Conservation (phyloP, 2,113 vertebrate species). For the Epinephelus fuscoguttatus region DNA sequence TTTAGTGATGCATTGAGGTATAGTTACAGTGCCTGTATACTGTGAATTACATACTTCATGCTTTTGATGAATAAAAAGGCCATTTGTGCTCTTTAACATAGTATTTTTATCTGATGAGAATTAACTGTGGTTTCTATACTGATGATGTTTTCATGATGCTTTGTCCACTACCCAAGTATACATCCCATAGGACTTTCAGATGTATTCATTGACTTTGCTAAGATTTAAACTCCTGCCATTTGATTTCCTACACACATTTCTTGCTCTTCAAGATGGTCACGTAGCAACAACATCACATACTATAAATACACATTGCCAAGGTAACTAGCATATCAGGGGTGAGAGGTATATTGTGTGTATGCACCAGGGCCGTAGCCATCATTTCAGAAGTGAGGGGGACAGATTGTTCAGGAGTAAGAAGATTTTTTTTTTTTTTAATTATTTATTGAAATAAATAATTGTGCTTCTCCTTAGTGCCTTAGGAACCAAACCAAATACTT, state of each 20-base stretch:
- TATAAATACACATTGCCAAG: slow-evolving; percentile 51
- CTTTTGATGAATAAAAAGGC: background rate
- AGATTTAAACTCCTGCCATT: background rate
- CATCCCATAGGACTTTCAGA: background rate
- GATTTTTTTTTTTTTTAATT: no score
- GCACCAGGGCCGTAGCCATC: background rate
- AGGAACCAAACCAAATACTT: no score
- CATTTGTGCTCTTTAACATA: background rate
- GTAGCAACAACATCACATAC: background rate
- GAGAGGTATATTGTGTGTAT: slow-evolving; percentile 15
- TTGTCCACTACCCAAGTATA: background rate
- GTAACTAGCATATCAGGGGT: slow-evolving; percentile 23
- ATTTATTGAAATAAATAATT: no score
- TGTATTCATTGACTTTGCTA: background rate
- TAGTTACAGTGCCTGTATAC: background rate
- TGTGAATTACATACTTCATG: background rate
- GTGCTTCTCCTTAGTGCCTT: no score
- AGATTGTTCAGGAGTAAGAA: no score
- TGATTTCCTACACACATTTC: background rate
- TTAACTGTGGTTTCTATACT: background rate
- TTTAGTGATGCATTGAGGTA: no score
- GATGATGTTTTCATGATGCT: background rate
- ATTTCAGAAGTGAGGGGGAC: no score
- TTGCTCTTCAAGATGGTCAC: background rate
- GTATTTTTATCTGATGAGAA: background rate